Evolutionary conservation across 2,888 invertebrate genomes (phyloP).

Genomic region (Drosophila cracens): DNA sequence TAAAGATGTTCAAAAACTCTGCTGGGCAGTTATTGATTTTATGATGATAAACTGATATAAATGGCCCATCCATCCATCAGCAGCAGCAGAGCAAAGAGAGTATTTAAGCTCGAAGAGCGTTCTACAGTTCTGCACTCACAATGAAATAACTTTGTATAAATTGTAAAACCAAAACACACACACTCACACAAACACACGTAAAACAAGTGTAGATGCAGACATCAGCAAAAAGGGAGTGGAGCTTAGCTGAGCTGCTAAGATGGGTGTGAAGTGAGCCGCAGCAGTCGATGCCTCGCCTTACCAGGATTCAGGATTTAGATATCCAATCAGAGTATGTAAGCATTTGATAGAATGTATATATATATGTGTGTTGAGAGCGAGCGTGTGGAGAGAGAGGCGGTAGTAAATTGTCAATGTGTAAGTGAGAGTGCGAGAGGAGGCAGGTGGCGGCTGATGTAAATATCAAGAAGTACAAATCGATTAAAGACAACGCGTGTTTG

Average conservation of each 20-base stretch:
- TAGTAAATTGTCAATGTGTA: conserved; percentile 14
- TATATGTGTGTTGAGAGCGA: conserved; percentile 35
- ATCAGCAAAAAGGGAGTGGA: conserved; percentile 46
- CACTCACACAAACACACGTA: not conserved
- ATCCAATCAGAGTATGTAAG: conserved; percentile 77
- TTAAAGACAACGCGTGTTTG: conserved; percentile 73
- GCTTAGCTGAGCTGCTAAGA: conserved; percentile 15
- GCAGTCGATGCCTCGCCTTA: conserved; percentile 44
- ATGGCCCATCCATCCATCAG: conserved; percentile 59
- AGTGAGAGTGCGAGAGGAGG: conserved; percentile 26
- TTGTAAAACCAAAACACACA: conserved; percentile 66
- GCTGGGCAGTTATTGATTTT: conserved; percentile 74
- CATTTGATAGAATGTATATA: conserved; percentile 58
- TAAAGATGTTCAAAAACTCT: conserved; percentile 50
- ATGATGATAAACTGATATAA: conserved; percentile 71
- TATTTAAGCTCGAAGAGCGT: conserved; percentile 15
- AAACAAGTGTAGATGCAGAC: conserved; percentile 19
- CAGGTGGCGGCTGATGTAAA: conserved; percentile 61
- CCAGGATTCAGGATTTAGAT: conserved; percentile 78
- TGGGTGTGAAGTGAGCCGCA: conserved; percentile 52
- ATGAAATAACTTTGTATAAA: conserved; percentile 78
- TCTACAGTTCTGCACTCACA: conserved; percentile 35
- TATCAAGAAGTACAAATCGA: conserved; percentile 80
- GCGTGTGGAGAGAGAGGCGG: conserved; percentile 32
- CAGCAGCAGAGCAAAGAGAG: conserved; percentile 40